phyloP scores from a whole-genome alignment of 2,888 invertebrate species.

The Epistrophe grossulariae region DNA sequence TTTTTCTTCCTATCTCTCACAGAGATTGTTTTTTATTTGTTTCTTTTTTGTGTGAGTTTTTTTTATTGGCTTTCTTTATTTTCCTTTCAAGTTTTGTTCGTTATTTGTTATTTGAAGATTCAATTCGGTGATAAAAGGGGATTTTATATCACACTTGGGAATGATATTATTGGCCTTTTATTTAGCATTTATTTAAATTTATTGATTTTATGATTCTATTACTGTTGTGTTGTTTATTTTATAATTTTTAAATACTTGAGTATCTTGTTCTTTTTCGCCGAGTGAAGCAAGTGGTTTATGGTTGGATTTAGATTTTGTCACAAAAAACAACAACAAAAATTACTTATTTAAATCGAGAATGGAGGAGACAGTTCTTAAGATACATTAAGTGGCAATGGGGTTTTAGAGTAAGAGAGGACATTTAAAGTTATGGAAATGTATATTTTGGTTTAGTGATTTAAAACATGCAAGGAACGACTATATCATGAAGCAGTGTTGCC shows the following conservation, averaged over 20 bases:
- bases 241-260: slow-evolving; percentile 27
- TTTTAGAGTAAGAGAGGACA: slow-evolving; percentile 9
- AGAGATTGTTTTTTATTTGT: neutral
- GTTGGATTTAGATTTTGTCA: neutral
- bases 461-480: neutral
- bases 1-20: neutral
- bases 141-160: slow-evolving; percentile 70
- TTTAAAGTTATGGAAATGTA: slow-evolving; percentile 8
- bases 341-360: slow-evolving; percentile 27
- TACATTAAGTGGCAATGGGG: slow-evolving; percentile 2
- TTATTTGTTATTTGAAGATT: slow-evolving; percentile 56
- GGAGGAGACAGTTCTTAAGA: neutral
- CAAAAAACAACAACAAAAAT: neutral
- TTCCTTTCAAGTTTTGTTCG: slow-evolving; percentile 48
- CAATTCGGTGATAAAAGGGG: slow-evolving; percentile 69
- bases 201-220: slow-evolving; percentile 72
- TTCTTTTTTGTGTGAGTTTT: neutral
- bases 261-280: slow-evolving; percentile 5
- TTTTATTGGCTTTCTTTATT: slow-evolving; percentile 52
- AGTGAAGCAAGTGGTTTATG: neutral
- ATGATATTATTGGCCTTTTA: slow-evolving; percentile 67
- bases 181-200: slow-evolving; percentile 74
- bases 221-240: slow-evolving; percentile 60
- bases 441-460: slow-evolving; percentile 8
- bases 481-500: neutral